Base-by-base conservation (phyloP, 1,140 invertebrate species). In the Drosophila rufa region DNA sequence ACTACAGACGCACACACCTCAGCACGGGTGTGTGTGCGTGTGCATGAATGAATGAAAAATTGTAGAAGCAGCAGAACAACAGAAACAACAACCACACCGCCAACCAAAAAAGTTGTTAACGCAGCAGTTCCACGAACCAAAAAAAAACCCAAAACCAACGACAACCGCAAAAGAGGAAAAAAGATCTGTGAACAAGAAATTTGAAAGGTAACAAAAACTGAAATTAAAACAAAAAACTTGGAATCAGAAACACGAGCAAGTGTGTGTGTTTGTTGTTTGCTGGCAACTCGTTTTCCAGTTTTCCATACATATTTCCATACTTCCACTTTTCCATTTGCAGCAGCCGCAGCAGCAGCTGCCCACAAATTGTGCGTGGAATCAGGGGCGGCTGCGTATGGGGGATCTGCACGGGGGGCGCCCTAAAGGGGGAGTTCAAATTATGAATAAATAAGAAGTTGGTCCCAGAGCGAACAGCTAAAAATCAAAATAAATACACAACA, bases 11-110 rank as follows among this genome's bases (percentile, higher is more conserved):
- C 65, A 60, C 68, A 60, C 50, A 77, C 30, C 51, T 36, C 30
- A 38, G 51, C 25, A 43, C 46, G 36, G 43, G 45, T 48, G 56
- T 59, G 46, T 55, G 45, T 79, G 11, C 40, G 65, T 64, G 50
- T 75, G 73, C 59, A 75, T 85, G 85, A 86, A 86, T 85, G 82
- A 86, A 86, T 90, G 85, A 90, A 90, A 89, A 84, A 90, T 89
- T 84, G 84, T 89, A 84, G 82, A 80, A 75, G 78, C 62, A 69
- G 64, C 65, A 71, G 25, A 78, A 60, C 57, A 57, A 68, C 51
- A 73, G 51, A 60, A 75, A 50, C 67, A 79, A 68, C 65, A 68
- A 75, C 57, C 4, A 14, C 36, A 38, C 2, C 14, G 15, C 53
- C 2, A 40, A 22, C 33, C 33, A 47, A 66, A 80, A 82, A 86